Percentiles rank a stretch among this genome's conserved stretches.
These are phyloP conservation scores for Spheniscus humboldti DNA, from an alignment of 2,797 vertebrate species.

Conservation along the genomic window DNA sequence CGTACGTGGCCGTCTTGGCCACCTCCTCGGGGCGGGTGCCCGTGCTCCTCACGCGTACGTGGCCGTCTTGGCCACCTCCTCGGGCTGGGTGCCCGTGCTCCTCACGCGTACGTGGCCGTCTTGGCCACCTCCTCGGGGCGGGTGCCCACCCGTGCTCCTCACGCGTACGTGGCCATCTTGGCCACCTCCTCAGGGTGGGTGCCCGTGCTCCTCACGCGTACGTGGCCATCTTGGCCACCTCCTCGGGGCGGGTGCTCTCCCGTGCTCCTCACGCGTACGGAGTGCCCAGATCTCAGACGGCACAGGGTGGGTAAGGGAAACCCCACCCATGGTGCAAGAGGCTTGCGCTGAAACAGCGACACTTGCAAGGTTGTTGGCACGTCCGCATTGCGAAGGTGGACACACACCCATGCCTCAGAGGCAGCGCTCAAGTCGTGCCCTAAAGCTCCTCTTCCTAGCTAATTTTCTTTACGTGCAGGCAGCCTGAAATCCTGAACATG, in stretches of 20 bases:
- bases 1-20: too few relatives aligned
- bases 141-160: too few relatives aligned
- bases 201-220: too few relatives aligned
- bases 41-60: too few relatives aligned
- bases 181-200: too few relatives aligned
- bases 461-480: not conserved
- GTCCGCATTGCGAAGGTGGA: not conserved
- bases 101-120: fast-evolving
- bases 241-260: too few relatives aligned
- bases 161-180: too few relatives aligned
- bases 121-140: too few relatives aligned
- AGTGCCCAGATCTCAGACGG: fast-evolving
- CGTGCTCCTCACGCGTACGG: fast-evolving
- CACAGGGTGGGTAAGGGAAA: not conserved
- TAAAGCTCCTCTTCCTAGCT: not conserved
- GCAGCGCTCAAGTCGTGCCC: not conserved
- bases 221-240: fast-evolving
- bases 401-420: fast-evolving
- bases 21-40: too few relatives aligned
- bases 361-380: not conserved
- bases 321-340: not conserved
- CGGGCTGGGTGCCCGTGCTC: too few relatives aligned
- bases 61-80: too few relatives aligned
- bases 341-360: not conserved
- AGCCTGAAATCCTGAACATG: not conserved